Conservation (phyloP, 1,140 invertebrate genomes). For the Habropoda laboriosa region DNA sequence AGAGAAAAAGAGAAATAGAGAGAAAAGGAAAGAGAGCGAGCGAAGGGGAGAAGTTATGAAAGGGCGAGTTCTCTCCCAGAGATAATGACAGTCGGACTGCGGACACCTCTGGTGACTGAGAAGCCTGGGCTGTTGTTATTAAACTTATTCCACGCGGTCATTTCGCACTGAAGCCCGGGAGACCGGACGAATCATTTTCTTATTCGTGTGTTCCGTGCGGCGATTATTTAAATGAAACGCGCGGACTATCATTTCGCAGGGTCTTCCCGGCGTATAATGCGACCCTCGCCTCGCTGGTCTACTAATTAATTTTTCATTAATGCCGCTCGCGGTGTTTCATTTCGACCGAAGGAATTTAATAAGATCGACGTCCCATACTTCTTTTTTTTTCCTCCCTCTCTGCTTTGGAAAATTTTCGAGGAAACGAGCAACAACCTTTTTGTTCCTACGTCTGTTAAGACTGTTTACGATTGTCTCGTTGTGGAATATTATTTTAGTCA, state of each 20-base stretch:
- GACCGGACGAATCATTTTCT: constrained; percentile 5
- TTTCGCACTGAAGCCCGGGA: background rate
- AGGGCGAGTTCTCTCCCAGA: constrained; percentile 38
- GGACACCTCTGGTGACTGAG: constrained; percentile 56
- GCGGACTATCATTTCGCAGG: constrained; percentile 24
- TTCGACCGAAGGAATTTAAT: constrained; percentile 10
- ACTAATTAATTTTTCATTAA: constrained; percentile 34
- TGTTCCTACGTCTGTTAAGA: background rate
- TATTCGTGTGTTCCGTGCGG: constrained; percentile 8
- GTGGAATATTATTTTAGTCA: background rate
- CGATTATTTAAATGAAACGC: constrained; percentile 54
- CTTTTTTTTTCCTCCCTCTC: too few relatives aligned
- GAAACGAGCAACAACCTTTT: background rate
- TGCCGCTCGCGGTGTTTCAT: background rate
- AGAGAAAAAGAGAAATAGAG: background rate
- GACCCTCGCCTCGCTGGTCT: background rate
- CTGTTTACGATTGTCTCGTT: background rate
- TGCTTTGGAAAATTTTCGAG: background rate
- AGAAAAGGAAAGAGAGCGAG: constrained; percentile 5
- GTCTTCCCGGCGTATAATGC: background rate
- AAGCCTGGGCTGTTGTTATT: constrained; percentile 68
- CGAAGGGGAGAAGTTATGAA: background rate
- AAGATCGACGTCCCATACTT: background rate
- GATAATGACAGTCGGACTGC: constrained; percentile 60
- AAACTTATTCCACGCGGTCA: constrained; percentile 64